phyloP scores from a whole-genome alignment of 2,888 invertebrate species.

The Hoplodrina blanda region DNA sequence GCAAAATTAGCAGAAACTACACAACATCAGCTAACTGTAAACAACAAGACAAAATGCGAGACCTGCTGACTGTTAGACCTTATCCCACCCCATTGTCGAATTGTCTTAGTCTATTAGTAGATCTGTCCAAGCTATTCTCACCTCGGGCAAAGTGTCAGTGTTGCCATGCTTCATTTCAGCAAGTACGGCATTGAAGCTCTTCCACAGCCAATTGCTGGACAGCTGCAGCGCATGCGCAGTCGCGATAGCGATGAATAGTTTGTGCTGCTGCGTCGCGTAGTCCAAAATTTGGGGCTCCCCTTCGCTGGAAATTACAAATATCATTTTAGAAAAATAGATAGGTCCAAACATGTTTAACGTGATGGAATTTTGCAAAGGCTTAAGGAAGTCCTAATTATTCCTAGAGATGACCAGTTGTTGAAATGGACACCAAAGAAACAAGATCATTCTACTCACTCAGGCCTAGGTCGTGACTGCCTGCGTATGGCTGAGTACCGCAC shows the following conservation, averaged over 20 bases:
- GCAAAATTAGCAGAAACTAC: no score
- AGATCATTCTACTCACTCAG: conserved; percentile 90
- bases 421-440: neutral
- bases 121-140: conserved; percentile 68
- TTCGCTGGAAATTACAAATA: conserved; percentile 86
- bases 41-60: no score
- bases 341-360: no score
- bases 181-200: conserved; percentile 94
- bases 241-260: conserved; percentile 96
- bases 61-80: no score
- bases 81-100: no score
- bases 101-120: neutral
- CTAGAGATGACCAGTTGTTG: no score
- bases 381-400: no score
- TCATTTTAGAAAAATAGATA: neutral
- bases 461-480: conserved; percentile 95
- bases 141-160: conserved; percentile 95
- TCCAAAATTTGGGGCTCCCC: conserved; percentile 97
- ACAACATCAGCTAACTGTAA: no score
- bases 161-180: conserved; percentile 94
- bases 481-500: conserved; percentile 97
- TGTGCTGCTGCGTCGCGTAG: conserved; percentile 97
- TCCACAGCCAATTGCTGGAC: conserved; percentile 94
- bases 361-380: no score
- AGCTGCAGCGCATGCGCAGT: conserved; percentile 94